A percentile compares a stretch with the other conserved stretches of the same genome.
Evolutionary conservation across 1,140 invertebrate genomes (phyloP).

Genomic region (Atta cephalotes): DNA sequence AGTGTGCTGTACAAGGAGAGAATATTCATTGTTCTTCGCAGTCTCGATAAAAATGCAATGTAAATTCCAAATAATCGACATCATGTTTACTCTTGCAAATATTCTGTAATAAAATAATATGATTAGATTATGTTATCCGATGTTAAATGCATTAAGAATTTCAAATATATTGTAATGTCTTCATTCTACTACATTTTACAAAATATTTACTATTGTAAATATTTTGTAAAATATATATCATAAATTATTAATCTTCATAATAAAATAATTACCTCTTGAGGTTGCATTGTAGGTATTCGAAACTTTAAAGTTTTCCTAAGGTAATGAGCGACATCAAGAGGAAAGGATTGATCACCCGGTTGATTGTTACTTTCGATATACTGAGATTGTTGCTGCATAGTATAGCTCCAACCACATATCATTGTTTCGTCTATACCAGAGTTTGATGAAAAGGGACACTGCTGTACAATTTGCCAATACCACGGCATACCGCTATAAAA

Average conservation of each 20-base stretch:
- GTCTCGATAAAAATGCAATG: slow-evolving; percentile 83
- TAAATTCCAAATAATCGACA: slow-evolving; percentile 83
- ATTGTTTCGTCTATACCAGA: slow-evolving; percentile 77
- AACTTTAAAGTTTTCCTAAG: slow-evolving; percentile 82
- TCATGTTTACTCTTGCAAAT: slow-evolving; percentile 83
- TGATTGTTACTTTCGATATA: slow-evolving; percentile 80
- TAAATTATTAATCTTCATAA: not conserved
- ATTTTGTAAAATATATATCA: not conserved
- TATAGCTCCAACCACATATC: slow-evolving; percentile 79
- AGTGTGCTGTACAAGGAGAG: not conserved
- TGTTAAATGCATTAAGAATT: not conserved
- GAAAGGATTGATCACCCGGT: slow-evolving; percentile 79
- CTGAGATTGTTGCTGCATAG: slow-evolving; percentile 78
- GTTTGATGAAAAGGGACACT: slow-evolving; percentile 75
- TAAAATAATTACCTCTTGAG: slow-evolving; percentile 80
- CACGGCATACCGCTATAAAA: slow-evolving; percentile 81
- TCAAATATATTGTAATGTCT: not conserved
- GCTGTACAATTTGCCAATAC: slow-evolving; percentile 83
- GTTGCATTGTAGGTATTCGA: slow-evolving; percentile 82
- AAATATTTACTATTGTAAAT: slow-evolving; percentile 10
- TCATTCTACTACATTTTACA: too few species aligned
- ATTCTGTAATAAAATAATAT: slow-evolving; percentile 77
- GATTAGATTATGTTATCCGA: not conserved
- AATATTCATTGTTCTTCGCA: slow-evolving; percentile 80
- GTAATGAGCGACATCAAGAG: slow-evolving; percentile 82